phyloP scores from a whole-genome alignment of 1,140 invertebrate species.

The Papilio polyxenes region DNA sequence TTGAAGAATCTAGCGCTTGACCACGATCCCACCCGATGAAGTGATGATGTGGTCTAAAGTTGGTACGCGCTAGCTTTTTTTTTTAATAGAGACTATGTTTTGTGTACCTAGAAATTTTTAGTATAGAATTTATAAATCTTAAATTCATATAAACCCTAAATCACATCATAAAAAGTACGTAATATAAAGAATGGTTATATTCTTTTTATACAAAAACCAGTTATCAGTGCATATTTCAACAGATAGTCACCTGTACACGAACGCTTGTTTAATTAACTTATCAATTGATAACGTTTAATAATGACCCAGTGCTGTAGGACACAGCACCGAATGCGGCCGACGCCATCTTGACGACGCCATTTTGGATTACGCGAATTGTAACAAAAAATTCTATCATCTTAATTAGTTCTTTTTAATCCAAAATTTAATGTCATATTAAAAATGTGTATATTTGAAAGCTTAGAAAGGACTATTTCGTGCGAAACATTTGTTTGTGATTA shows the following conservation, averaged over 20 bases:
- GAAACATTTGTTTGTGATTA: neutral
- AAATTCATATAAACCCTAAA: neutral
- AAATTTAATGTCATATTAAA: neutral
- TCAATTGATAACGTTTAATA: slow-evolving; percentile 47
- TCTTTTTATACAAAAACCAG: neutral
- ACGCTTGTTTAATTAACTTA: slow-evolving; percentile 47
- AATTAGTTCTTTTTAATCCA: neutral
- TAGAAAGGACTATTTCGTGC: slow-evolving; percentile 9
- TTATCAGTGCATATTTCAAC: slow-evolving; percentile 41
- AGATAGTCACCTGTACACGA: slow-evolving; percentile 38
- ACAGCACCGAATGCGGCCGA: slow-evolving; percentile 39
- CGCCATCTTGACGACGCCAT: slow-evolving; percentile 46
- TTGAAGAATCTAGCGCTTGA: too few species aligned
- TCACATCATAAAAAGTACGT: neutral
- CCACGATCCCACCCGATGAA: too few species aligned
- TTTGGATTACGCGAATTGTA: slow-evolving; percentile 20
- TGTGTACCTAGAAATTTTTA: too few species aligned
- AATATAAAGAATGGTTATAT: neutral
- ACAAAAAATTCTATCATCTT: neutral
- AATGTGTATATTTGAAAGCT: neutral
- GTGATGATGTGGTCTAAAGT: too few species aligned
- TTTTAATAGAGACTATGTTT: too few species aligned
- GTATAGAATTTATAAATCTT: too few species aligned
- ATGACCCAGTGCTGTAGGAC: slow-evolving; percentile 48
- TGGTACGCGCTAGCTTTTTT: too few species aligned